Evolutionary conservation across 37 sponge, comb jelly and placozoan species (phyloP), one percentile per base, ranked within the genome.

Genomic region (Crambe crambe): DNA sequence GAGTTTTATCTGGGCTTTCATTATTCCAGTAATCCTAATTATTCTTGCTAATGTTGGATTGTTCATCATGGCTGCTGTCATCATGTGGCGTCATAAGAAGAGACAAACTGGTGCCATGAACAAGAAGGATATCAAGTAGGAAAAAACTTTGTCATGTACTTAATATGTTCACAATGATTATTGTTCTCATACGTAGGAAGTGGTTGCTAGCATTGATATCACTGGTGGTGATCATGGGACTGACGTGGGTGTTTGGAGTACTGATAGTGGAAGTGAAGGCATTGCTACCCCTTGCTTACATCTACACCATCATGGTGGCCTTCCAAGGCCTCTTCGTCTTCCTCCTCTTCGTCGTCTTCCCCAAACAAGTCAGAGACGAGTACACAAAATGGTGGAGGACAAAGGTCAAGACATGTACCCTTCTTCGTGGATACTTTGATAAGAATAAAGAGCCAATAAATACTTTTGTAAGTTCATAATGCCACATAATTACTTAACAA

Each of bases 191-290:
- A 43, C 43, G 1, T 23, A 81, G 88, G 37, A 35, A 70, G 56
- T 87, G 88, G 88, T 26, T 87, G 32, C 81, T 71, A 56, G 47
- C 54, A 26, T 42, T 64, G 26, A 21, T 87, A 3, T 82, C 91
- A n/a, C 79, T 90, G 38, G 37, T 74, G 1, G 62, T 82, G 71
- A 63, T 85, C 30, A 76, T 90, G 80, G 87, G 91, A 0, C 72
- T 90, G 20, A 81, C 81, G 0, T 90, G 86, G 86, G 54, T 90
- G 4, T 23, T 81, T 72, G 82, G 86, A 42, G 6, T 90, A 0
- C 32, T 85, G 25, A 35, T 74, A 0, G 58, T 90, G 21, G 69
- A 47, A 4, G 37, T 40, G n/a, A 36, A 51, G 3, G 79, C 29
- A 26, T 42, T 89, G 41, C 23, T 76, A 1, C 61, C 64, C 26